phyloP scores from a whole-genome alignment of 2,888 invertebrate species.

The Phragmatobia fuliginosa region DNA sequence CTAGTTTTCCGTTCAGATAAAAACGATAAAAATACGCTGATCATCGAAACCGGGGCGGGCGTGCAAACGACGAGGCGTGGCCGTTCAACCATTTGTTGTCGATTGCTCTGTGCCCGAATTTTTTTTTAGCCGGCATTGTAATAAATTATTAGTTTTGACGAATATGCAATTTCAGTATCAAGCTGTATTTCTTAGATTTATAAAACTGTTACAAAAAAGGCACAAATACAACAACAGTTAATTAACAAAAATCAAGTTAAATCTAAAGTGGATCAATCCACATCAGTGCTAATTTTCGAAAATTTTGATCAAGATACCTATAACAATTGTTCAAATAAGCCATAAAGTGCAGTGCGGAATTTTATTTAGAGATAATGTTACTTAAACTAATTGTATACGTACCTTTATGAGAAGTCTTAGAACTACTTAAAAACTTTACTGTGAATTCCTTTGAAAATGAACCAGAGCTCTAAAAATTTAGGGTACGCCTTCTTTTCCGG shows the following conservation, averaged over 20 bases:
- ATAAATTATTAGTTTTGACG: not conserved
- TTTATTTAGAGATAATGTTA: not conserved
- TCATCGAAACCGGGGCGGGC: slow-evolving; percentile 56
- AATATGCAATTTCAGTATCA: not conserved
- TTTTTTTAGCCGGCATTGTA: slow-evolving; percentile 34
- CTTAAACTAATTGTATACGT: not conserved
- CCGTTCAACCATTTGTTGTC: slow-evolving; percentile 63
- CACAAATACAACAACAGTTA: not conserved
- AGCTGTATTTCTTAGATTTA: not conserved
- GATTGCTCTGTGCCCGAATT: slow-evolving; percentile 55
- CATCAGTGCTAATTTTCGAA: not conserved
- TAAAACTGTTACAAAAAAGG: not conserved
- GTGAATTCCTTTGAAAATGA: slow-evolving; percentile 12
- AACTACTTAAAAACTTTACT: not conserved
- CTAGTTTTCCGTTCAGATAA: slow-evolving; percentile 54
- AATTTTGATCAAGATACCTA: too few species aligned
- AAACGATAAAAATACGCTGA: slow-evolving; percentile 69
- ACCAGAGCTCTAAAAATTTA: slow-evolving; percentile 12
- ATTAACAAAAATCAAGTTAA: not conserved
- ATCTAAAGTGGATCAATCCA: not conserved
- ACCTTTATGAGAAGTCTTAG: slow-evolving; percentile 15
- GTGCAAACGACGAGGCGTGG: slow-evolving; percentile 62
- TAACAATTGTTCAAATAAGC: too few species aligned
- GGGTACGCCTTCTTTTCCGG: slow-evolving; percentile 5
- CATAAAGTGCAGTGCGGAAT: not conserved